Base-by-base conservation (phyloP, 2,888 invertebrate species). In the Leucophora obtusa region DNA sequence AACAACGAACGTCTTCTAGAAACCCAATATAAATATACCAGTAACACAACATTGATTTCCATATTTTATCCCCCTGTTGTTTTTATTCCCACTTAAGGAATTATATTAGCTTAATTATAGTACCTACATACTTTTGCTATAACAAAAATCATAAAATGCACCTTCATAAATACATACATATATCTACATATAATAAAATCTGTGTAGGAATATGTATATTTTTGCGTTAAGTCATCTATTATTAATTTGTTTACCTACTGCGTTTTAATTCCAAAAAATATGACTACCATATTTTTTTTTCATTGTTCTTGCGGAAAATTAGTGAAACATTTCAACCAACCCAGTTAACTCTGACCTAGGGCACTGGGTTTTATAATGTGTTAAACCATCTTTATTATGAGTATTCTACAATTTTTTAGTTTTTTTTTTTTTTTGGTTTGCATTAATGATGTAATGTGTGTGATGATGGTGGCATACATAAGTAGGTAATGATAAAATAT, bases 261-360 rank as follows among this genome's bases (percentile, higher is more conserved):
- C 63, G 56, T 58, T 33, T 63, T 65, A 58, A 50, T 66, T 66
- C 43, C n/a, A n/a, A 33, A 58, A 33, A 58, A 33, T 33, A 33
- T n/a, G 33, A 33, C 33, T 17, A 33, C 10, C 54, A n/a, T 15
- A n/a, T 17, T 18, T 33, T 33, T 2, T 14, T 11, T 33, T 1
- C 8, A 3, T 33, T 33, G 28, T 58, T 28, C 18, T 10, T 70
- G 14, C 8, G 24, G 28, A 14, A 15, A 58, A 15, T 33, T 33
- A 58, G 59, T 69, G 33, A 9, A n/a, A 50, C 14, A 50, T 24
- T 24, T 24, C 24, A 24, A 24, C 60, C 51, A 72, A 51, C 38
- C 24, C 54, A 71, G 33, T 71, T 62, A 62, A 62, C 56, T 79
- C 65, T 71, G 79, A 79, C 74, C 79, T 79, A 75, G 70, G 79